Evolutionary conservation across 2,888 invertebrate species (phyloP).

Genomic region (Himalopsyche japonica): DNA sequence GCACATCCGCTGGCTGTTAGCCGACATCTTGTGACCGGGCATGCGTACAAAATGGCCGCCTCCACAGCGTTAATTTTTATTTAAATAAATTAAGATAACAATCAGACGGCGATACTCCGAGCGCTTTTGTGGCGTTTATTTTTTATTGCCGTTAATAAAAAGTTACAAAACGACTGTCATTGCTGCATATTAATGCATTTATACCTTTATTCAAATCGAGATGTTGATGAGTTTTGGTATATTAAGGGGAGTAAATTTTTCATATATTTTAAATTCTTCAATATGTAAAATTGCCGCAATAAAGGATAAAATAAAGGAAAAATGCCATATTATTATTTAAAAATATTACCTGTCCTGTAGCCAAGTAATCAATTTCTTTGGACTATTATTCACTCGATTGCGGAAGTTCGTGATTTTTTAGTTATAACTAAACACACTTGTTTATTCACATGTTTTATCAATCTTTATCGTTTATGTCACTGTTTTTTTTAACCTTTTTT

Average conservation of each 20-base stretch:
- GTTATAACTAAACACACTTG: too few relatives aligned
- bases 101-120: slow-evolving; percentile 12
- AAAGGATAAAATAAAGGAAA: too few relatives aligned
- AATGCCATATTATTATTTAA: not conserved
- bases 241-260: not conserved
- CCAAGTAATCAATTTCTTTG: too few relatives aligned
- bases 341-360: too few relatives aligned
- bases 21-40: slow-evolving; percentile 10
- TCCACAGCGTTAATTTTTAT: slow-evolving; percentile 35
- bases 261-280: not conserved
- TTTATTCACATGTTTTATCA: too few relatives aligned
- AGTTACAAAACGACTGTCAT: slow-evolving; percentile 28
- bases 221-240: not conserved
- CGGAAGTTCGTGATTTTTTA: too few relatives aligned
- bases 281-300: too few relatives aligned
- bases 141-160: slow-evolving; percentile 19
- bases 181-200: slow-evolving; percentile 4
- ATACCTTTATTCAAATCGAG: not conserved
- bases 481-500: too few relatives aligned
- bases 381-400: too few relatives aligned
- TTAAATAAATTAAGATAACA: slow-evolving; percentile 35
- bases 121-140: slow-evolving; percentile 18
- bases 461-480: too few relatives aligned
- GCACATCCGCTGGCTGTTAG: slow-evolving; percentile 20
- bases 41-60: slow-evolving; percentile 23